These are phyloP conservation scores for Vulpes ferrilata DNA, from an alignment of 2,113 vertebrate genomes.

Conservation along the genomic window DNA sequence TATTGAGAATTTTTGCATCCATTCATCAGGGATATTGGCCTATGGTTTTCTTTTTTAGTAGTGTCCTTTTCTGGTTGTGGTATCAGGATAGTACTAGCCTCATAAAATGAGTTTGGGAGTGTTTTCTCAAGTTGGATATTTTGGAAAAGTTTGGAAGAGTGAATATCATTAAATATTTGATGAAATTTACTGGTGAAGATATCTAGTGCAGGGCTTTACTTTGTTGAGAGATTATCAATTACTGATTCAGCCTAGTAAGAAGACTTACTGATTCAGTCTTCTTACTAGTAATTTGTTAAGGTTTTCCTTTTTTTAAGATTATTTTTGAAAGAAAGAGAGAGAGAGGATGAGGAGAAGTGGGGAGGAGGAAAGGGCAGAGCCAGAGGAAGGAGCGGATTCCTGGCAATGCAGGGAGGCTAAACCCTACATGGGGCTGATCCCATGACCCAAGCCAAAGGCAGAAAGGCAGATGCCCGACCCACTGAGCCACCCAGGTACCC, in stretches of 20 bases:
- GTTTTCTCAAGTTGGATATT: background rate
- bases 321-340: no score
- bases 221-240: background rate
- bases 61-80: background rate
- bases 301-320: no score
- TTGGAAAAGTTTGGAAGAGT: background rate
- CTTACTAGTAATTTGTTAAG: background rate
- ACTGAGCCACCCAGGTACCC: no score
- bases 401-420: no score
- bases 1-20: background rate
- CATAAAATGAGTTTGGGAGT: background rate
- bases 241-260: background rate
- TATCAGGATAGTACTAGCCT: background rate
- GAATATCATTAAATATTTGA: background rate
- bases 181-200: background rate
- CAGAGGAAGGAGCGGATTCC: no score
- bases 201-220: background rate
- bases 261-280: background rate
- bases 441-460: no score
- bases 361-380: no score
- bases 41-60: background rate
- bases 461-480: no score
- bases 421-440: no score
- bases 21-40: background rate
- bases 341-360: no score